Evolutionary conservation across 2,888 invertebrate genomes (phyloP).

Genomic region (Acanthoscelides obtectus): DNA sequence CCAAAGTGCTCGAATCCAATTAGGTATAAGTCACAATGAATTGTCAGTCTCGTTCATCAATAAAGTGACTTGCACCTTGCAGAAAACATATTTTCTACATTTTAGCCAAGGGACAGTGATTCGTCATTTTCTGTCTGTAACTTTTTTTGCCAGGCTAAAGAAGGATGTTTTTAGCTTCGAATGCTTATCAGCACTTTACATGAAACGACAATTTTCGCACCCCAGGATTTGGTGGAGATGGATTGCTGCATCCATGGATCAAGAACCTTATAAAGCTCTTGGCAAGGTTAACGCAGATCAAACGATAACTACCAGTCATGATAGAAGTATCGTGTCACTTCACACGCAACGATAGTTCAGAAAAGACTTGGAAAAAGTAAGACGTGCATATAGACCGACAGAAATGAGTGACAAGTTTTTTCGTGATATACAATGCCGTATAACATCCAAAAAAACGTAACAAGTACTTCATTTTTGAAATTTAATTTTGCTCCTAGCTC

Average conservation of each 20-base stretch:
- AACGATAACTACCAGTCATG: no score
- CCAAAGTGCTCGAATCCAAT: conserved; percentile 41
- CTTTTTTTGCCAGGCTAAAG: conserved; percentile 7
- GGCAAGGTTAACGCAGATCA: no score
- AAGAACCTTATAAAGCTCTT: no score
- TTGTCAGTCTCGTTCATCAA: conserved; percentile 27
- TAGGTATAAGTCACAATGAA: conserved; percentile 43
- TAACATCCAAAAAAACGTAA: no score
- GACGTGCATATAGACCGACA: no score
- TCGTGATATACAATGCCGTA: no score
- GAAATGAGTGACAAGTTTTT: no score
- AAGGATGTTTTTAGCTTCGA: conserved; percentile 18
- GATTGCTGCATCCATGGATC: background rate
- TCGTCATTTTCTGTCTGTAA: conserved; percentile 30
- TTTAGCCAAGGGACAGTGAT: conserved; percentile 32
- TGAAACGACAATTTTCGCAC: conserved; percentile 20
- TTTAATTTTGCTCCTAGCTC: background rate
- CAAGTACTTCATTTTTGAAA: no score
- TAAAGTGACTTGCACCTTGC: conserved; percentile 28
- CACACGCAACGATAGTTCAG: no score
- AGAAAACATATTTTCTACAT: conserved; percentile 30
- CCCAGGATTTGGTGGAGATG: conserved; percentile 10
- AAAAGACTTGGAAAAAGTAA: no score
- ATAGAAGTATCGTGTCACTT: no score
- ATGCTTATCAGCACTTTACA: conserved; percentile 18